Conservation (phyloP, 2,797 vertebrate species). For the Stomatorhinus walkeri region DNA sequence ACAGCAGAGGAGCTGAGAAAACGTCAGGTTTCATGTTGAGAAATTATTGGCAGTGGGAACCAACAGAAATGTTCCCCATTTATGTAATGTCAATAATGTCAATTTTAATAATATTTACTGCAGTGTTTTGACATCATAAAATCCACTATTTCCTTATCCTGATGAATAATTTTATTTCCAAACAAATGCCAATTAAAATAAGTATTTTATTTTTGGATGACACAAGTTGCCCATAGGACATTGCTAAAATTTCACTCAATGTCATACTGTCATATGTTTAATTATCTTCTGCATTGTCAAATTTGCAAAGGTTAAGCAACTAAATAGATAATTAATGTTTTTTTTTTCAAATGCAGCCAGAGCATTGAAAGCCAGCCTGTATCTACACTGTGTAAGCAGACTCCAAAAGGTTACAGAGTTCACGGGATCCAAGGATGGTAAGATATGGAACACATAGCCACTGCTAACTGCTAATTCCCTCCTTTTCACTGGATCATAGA, state of each 20-base stretch:
- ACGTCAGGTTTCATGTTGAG: background rate
- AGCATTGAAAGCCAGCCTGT: background rate
- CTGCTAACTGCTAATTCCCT: background rate
- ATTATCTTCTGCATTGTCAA: background rate
- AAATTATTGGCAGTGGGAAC: background rate
- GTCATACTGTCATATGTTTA: slow-evolving; percentile 3
- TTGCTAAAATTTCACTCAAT: background rate
- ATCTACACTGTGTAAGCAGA: background rate
- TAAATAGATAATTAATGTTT: background rate
- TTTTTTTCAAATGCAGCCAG: background rate
- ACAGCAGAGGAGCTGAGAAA: background rate
- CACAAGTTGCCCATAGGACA: background rate
- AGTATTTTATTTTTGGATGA: background rate
- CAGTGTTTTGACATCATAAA: background rate
- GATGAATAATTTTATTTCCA: background rate
- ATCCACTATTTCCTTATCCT: background rate
- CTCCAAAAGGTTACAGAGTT: background rate
- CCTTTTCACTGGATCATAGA: background rate
- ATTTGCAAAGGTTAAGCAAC: background rate
- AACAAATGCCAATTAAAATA: background rate
- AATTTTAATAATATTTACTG: slow-evolving; percentile 5
- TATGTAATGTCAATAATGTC: slow-evolving; percentile 6
- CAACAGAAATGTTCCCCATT: background rate
- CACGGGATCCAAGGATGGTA: background rate
- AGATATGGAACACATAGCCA: background rate